Base-by-base conservation (phyloP, 2,113 vertebrate species). In the Numida meleagris region DNA sequence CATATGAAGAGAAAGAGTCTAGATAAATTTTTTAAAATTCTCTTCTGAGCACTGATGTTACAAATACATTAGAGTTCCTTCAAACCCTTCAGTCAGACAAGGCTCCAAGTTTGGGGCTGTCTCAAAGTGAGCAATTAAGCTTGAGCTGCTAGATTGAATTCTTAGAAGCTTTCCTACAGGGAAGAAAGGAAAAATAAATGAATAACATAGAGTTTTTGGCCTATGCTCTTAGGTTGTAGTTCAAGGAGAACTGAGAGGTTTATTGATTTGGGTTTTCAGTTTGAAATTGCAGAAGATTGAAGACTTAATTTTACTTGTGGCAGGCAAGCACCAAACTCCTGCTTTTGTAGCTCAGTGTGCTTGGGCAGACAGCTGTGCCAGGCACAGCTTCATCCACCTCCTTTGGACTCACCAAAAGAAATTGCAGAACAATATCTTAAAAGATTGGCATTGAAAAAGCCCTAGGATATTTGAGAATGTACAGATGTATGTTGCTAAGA, bases 41-140 rank as follows among this genome's bases (percentile, higher is more conserved):
- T 40, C 72, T 82, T 86, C 75, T 58, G 68, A 74, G 84, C 71
- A 67, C 1, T 58, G 50, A 23, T 70, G 63, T 45, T 89, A 46
- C 50, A 66, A 76, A 93, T 85, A 50, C 51, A 84, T 86, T 61
- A 65, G 89, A 80, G 75, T 77, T 75, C 14, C 84, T 88, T 77
- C 57, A 94, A 83, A 91, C 74, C 46, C 48, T 89, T 88, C 79
- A 89, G 84, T 71, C 67, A 88, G 50, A 23, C 43, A 63, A 65
- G 79, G 63, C 61, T 95, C 51, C 68, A 65, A 91, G 68, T 40
- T 93, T 94, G 89, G 82, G 59, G 40, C 57, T 83, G 63, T 71
- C 91, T 95, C 87, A 83, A 86, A 93, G 91, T n/a, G 48, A 89
- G 84, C 76, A 95, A 93, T 94, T 93, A 86, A 75, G 65, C 38